A percentile compares a stretch with the other conserved stretches of the same genome.
Evolutionary conservation across 1,140 invertebrate species (phyloP).

Genomic region (Thaumatotibia leucotreta): DNA sequence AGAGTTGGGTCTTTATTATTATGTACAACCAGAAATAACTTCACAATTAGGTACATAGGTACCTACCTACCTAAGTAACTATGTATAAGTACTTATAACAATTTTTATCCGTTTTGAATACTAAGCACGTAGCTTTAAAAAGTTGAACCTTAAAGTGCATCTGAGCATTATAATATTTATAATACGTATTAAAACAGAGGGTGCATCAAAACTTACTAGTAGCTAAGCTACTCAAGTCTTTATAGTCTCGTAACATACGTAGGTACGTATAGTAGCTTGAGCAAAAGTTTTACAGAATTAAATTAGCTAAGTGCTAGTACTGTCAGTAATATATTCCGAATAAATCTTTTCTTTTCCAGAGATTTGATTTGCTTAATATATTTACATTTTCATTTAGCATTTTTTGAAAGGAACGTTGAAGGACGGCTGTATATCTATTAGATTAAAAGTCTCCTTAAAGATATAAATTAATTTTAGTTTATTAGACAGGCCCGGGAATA

Average conservation of each 20-base stretch:
- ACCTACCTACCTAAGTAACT: no score
- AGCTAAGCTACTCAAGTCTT: background rate
- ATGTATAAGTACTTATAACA: background rate
- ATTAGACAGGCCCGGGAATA: no score
- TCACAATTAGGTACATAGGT: no score
- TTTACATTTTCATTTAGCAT: background rate
- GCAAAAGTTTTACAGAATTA: background rate
- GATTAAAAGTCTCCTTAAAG: no score
- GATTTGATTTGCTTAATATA: background rate
- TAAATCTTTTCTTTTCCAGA: background rate
- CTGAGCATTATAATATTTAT: background rate
- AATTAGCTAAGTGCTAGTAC: background rate
- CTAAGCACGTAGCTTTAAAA: background rate
- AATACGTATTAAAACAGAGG: background rate
- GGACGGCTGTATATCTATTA: no score
- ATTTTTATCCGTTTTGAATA: background rate
- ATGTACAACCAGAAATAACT: no score
- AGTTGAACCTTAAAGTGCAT: background rate
- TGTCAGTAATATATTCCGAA: background rate
- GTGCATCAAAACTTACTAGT: background rate
- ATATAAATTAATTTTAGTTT: no score
- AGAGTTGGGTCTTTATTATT: no score
- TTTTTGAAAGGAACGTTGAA: background rate
- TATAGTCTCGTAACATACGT: background rate
- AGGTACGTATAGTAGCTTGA: no score